A percentile compares a stretch with the other conserved stretches of the same genome.
These are phyloP conservation scores for Creontiades dilutus DNA, from an alignment of 2,888 invertebrate genomes.

Conservation along the genomic window DNA sequence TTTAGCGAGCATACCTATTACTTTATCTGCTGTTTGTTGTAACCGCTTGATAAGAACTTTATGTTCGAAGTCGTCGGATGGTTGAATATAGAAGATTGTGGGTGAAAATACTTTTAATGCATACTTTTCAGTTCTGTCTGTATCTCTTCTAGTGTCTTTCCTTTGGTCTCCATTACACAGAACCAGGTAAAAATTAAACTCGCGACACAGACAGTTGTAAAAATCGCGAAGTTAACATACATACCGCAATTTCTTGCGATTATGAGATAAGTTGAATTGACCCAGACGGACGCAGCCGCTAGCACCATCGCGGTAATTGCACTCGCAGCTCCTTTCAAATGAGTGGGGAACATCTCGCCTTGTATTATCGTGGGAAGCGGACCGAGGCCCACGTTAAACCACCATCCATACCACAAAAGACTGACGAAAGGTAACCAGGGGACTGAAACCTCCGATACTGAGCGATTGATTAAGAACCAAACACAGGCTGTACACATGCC, in stretches of 20 bases:
- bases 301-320: constrained; percentile 82
- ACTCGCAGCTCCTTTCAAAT: constrained; percentile 83
- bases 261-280: constrained; percentile 82
- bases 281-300: constrained; percentile 81
- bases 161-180: constrained; percentile 84
- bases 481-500: constrained; percentile 60
- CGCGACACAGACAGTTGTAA: constrained; percentile 82
- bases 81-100: too few species aligned
- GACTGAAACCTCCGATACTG: not conserved
- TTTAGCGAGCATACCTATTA: too few species aligned
- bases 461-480: constrained; percentile 59
- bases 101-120: not conserved
- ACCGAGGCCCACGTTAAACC: constrained; percentile 82
- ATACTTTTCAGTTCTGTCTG: constrained; percentile 78
- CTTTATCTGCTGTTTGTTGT: too few species aligned
- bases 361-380: constrained; percentile 83
- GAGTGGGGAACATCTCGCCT: constrained; percentile 83
- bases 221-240: constrained; percentile 83
- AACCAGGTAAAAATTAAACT: constrained; percentile 80
- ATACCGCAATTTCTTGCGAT: constrained; percentile 82
- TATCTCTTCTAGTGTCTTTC: constrained; percentile 85
- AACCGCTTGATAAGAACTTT: too few species aligned
- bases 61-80: too few species aligned
- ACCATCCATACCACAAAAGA: constrained; percentile 70
- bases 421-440: constrained; percentile 67